Conservation (phyloP, 2,888 invertebrate genomes). For the Nysson spinosus region DNA sequence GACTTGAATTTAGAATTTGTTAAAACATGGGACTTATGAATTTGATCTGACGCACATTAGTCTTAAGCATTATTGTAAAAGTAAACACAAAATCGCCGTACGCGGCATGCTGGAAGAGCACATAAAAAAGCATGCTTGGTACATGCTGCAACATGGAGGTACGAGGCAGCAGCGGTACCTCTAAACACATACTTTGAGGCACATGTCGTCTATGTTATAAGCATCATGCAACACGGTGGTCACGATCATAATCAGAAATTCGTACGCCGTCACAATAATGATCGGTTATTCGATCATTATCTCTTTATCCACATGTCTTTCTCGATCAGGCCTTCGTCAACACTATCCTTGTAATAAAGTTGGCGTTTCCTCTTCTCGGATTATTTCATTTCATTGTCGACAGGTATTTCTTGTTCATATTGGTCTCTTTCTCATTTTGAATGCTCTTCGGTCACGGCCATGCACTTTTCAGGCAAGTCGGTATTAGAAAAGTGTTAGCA, state of each 20-base stretch:
- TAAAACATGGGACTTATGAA: neutral
- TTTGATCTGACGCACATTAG: conserved; percentile 8
- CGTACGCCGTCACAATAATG: conserved; percentile 30
- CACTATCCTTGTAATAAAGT: conserved; percentile 11
- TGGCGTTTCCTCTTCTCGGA: conserved; percentile 34
- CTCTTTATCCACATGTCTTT: conserved; percentile 17
- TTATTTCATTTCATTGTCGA: conserved; percentile 27
- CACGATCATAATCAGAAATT: conserved; percentile 56
- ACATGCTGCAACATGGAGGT: conserved; percentile 46
- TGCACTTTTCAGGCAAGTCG: conserved; percentile 53
- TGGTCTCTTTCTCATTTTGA: conserved; percentile 13
- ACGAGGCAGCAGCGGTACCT: conserved; percentile 24
- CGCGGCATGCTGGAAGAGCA: conserved; percentile 36
- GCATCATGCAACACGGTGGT: conserved; percentile 66
- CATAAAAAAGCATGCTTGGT: conserved; percentile 52
- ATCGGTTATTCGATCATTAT: conserved; percentile 10
- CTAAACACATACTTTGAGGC: conserved; percentile 21
- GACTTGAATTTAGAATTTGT: too few relatives aligned
- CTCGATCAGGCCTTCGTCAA: conserved; percentile 21
- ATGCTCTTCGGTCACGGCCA: conserved; percentile 35
- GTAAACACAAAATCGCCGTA: conserved; percentile 30
- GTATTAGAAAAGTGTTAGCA: conserved; percentile 48
- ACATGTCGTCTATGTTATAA: conserved; percentile 35
- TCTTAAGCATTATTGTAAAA: conserved; percentile 12
- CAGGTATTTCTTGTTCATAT: conserved; percentile 10